Evolutionary conservation across 2,888 invertebrate species (phyloP).

Genomic region (Hololepta plana): DNA sequence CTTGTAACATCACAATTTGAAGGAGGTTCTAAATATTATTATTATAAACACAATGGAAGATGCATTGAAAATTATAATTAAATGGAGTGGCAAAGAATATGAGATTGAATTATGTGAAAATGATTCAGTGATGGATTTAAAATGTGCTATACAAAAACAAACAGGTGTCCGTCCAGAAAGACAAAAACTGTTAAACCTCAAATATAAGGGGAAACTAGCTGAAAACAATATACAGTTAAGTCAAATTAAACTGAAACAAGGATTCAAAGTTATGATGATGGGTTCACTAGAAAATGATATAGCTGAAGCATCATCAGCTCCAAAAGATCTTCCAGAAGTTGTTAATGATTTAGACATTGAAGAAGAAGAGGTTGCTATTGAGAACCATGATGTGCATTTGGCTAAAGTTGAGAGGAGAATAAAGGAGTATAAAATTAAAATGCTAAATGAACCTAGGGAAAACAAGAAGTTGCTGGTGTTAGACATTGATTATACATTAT

Average conservation of each 20-base stretch:
- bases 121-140: slow-evolving; percentile 67
- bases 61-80: slow-evolving; percentile 46
- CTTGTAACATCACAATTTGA: no score
- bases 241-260: slow-evolving; percentile 62
- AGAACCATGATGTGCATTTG: slow-evolving; percentile 49
- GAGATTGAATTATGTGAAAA: slow-evolving; percentile 58
- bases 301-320: slow-evolving; percentile 61
- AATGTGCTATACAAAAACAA: slow-evolving; percentile 67
- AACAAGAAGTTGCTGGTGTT: slow-evolving; percentile 82
- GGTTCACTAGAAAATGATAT: slow-evolving; percentile 88
- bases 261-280: slow-evolving; percentile 93
- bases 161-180: slow-evolving; percentile 85
- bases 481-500: slow-evolving; percentile 92
- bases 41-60: slow-evolving; percentile 16
- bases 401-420: slow-evolving; percentile 71
- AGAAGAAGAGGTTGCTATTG: slow-evolving; percentile 60
- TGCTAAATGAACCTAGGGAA: slow-evolving; percentile 63
- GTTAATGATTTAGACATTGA: slow-evolving; percentile 85
- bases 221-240: slow-evolving; percentile 61
- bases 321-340: slow-evolving; percentile 68
- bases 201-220: slow-evolving; percentile 78
- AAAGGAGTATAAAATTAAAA: slow-evolving; percentile 62
- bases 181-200: slow-evolving; percentile 85
- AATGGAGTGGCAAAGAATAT: slow-evolving; percentile 89
- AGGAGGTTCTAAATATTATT: no score